Evolutionary conservation across 2,113 vertebrate genomes (phyloP), one percentile per base, ranked within the genome.

Genomic region (Mus musculus): DNA sequence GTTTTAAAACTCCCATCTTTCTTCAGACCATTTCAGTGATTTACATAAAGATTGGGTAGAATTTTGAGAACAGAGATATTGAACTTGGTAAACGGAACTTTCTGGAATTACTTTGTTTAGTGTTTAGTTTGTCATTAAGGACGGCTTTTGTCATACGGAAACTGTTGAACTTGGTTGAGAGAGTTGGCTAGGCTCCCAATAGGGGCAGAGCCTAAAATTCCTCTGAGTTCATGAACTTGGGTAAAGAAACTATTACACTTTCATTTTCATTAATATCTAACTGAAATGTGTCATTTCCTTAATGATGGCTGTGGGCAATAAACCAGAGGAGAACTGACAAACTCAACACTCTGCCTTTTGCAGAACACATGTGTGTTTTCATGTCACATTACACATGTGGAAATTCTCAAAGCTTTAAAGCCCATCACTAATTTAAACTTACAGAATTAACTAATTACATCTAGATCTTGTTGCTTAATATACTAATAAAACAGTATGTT

Each of bases 301-400:
- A 14, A 69, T 94, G 82, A 63, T 10, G 26, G 87, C 56, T 49
- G 6, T 52, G 22, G 30, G 42, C 59, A 77, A 1, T 86, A 33
- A 93, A 78, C 19, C 49, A 20, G 2, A 36, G 56, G 28, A 49
- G 16, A 54, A 52, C 14, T 78, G 63, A 80, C 16, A 89, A 46
- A 75, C 22, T 78, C 73, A 1, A 75, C 69, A 76, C 78, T 89
- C 75, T 73, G 54, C 72, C 81, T 33, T 46, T 89, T 49, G 19
- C 52, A 89, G 39, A 92, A 94, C 56, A 72, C 49, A 56, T 36
- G 93, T 59, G 56, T 92, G 80, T 93, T 94, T 94, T 96, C 82
- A 59, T 84, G 54, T 78, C 82, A 88, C 28, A 28, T 59, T 88
- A 91, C 17, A 82, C 26, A 77, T 88, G n/a, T 33, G 85, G 80